Percentiles rank a stretch among this genome's conserved stretches.
Conservation (phyloP, 2,113 vertebrate genomes). For the Chamaea fasciata region DNA sequence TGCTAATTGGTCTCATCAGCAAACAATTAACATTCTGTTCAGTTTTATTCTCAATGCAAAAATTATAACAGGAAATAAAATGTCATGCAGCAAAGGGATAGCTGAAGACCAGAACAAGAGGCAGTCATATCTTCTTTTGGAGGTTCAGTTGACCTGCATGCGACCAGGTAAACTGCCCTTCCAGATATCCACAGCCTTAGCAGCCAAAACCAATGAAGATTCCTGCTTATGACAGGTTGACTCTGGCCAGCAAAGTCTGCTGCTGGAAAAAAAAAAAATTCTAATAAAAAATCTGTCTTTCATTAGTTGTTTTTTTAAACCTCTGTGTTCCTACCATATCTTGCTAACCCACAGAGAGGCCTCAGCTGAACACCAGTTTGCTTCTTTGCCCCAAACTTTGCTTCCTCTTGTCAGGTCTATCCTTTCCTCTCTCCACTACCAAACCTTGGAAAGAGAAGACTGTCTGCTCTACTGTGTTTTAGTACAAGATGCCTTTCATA, state of each 20-base stretch:
- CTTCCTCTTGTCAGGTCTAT: background rate
- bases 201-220: background rate
- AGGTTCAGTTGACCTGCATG: background rate
- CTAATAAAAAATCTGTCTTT: background rate
- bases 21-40: conserved; percentile 19
- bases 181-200: background rate
- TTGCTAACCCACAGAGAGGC: background rate
- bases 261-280: background rate
- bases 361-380: background rate
- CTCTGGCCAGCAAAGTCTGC: background rate
- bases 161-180: background rate
- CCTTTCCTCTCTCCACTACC: background rate
- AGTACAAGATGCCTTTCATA: conserved; percentile 7
- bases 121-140: background rate
- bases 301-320: background rate
- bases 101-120: background rate
- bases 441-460: conserved; percentile 6
- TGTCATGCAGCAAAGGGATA: background rate
- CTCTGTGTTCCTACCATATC: background rate
- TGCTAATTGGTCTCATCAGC: conserved; percentile 25
- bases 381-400: background rate
- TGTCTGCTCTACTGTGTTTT: background rate
- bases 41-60: background rate
- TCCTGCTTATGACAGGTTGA: background rate
- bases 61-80: conserved; percentile 8